phyloP scores from a whole-genome alignment of 1,140 invertebrate genomes.

The Leptinotarsa undecemlineata region DNA sequence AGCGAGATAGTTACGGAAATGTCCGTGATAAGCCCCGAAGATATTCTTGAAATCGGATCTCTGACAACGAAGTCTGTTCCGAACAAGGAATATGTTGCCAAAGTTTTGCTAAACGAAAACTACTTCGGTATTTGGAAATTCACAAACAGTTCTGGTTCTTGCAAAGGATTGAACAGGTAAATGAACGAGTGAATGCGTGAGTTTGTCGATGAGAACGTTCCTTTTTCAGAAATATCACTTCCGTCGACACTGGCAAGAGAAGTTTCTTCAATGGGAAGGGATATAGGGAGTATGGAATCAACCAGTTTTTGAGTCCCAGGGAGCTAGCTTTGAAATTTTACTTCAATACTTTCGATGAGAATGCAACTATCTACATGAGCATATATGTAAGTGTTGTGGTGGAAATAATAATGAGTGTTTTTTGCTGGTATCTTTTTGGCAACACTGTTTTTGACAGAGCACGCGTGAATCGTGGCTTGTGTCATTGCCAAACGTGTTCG shows the following conservation, averaged over 20 bases:
- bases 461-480: no score
- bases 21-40: background rate
- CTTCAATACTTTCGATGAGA: conserved; percentile 86
- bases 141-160: conserved; percentile 64
- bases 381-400: conserved; percentile 59
- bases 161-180: conserved; percentile 78
- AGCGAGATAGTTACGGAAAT: background rate
- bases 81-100: conserved; percentile 44
- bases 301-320: conserved; percentile 59
- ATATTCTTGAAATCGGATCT: conserved; percentile 38
- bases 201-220: background rate
- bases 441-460: no score
- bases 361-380: conserved; percentile 84
- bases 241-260: conserved; percentile 9
- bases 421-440: no score
- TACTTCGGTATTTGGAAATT: conserved; percentile 90
- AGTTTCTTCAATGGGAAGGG: conserved; percentile 39
- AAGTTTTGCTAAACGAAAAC: conserved; percentile 66
- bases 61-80: background rate
- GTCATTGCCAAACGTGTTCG: no score
- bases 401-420: no score
- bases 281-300: conserved; percentile 48
- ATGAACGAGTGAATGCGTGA: background rate
- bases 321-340: conserved; percentile 74
- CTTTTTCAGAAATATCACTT: conserved; percentile 12